Evolutionary conservation across 2,113 vertebrate species (phyloP).

Genomic region (Tonatia bakeri): DNA sequence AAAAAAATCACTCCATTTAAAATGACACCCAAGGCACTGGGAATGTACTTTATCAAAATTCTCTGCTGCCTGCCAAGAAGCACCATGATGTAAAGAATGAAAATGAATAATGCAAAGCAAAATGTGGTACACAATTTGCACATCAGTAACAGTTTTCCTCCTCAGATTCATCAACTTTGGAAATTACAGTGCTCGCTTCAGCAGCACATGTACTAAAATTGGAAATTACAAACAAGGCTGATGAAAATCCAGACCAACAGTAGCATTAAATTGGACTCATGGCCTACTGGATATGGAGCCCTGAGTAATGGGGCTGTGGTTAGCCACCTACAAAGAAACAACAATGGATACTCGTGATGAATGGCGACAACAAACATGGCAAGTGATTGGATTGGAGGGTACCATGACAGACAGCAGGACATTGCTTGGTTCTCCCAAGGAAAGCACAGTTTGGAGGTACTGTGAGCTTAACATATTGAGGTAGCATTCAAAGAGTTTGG

Average conservation of each 20-base stretch:
- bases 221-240: conserved; percentile 41
- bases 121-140: conserved; percentile 35
- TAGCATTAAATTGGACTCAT: conserved; percentile 9
- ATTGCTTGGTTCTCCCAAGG: background rate
- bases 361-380: background rate
- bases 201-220: background rate
- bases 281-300: background rate
- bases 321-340: background rate
- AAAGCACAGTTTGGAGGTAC: background rate
- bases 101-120: conserved; percentile 56
- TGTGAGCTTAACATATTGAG: background rate
- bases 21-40: background rate
- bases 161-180: background rate
- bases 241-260: conserved; percentile 21
- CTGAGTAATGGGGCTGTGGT: background rate
- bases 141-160: conserved; percentile 38
- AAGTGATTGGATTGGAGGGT: background rate
- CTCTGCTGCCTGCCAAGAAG: conserved; percentile 53
- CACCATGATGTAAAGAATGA: conserved; percentile 33
- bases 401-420: background rate
- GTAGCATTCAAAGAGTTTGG: conserved; percentile 10
- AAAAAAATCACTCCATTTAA: conserved; percentile 27
- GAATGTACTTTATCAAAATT: conserved; percentile 35
- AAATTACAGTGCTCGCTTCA: conserved; percentile 25
- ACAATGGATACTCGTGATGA: background rate